phyloP scores from a whole-genome alignment of 2,888 invertebrate genomes.

The Scelioninae gen. 1 region DNA sequence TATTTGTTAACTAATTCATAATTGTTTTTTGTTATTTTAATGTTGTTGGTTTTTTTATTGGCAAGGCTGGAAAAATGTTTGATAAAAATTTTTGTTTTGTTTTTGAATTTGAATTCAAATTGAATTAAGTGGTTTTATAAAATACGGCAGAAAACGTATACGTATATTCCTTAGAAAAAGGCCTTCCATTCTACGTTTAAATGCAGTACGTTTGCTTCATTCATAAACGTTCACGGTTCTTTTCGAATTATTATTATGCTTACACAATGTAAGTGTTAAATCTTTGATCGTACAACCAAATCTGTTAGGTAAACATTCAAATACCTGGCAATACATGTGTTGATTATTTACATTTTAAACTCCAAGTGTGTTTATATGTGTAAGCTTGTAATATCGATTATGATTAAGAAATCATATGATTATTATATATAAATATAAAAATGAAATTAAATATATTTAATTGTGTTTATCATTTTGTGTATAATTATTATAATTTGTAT shows the following conservation, averaged over 20 bases:
- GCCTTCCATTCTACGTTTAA: too few relatives aligned
- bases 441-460: background rate
- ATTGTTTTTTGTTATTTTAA: too few relatives aligned
- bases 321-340: conserved; percentile 6
- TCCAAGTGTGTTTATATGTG: conserved; percentile 15
- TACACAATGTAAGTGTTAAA: conserved; percentile 14
- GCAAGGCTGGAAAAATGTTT: too few relatives aligned
- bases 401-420: conserved; percentile 5
- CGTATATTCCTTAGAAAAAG: too few relatives aligned
- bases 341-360: conserved; percentile 17
- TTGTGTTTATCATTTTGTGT: background rate
- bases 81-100: too few relatives aligned
- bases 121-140: too few relatives aligned
- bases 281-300: conserved; percentile 6
- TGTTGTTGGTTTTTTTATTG: too few relatives aligned
- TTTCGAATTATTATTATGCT: conserved; percentile 13
- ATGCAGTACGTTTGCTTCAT: background rate
- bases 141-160: too few relatives aligned
- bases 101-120: too few relatives aligned
- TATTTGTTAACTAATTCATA: too few relatives aligned
- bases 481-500: too few relatives aligned
- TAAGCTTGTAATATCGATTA: background rate
- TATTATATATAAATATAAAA: background rate
- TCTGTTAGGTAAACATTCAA: conserved; percentile 26
- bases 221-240: conserved; percentile 11